Evolutionary conservation across 2,888 invertebrate species (phyloP), one percentile per base, ranked within the genome.

Genomic region (Brachypterus glaber): DNA sequence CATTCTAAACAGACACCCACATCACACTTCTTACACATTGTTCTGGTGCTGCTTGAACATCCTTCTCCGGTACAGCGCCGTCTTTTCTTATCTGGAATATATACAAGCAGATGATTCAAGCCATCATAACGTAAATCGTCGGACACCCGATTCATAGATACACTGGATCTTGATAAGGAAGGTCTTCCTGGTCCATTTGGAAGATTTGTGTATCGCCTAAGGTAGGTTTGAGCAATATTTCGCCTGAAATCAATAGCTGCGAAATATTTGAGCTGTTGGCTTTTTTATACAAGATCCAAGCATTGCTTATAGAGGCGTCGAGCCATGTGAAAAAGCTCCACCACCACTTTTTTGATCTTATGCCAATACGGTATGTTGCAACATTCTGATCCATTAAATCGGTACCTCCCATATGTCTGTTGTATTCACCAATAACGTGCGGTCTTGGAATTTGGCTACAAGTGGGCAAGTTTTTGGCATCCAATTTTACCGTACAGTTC

Each of bases 181-280:
- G 40, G 38, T 29, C 32, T 32, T 29, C 40, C 46, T 33, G 34
- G 24, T 21, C 39, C 26, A 29, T 39, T 39, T 17, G 17, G 43
- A 35, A 18, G 46, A 29, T 37, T 49, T 48, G 40, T 47, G 45
- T 37, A 51, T 34, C 40, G 48, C 44, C 26, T 47, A 44, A 39
- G 33, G 8, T 30, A 38, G 8, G 33, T 26, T 35, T 46, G 33
- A 9, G 39, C 42, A 36, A 40, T 34, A n/a, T n/a, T n/a, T n/a
- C 36, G 35, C 40, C 44, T 41, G 17, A n/a, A n/a, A n/a, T n/a
- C n/a, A 39, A 41, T 17, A 27, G 30, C 2, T 36, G 18, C 33
- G 39, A 38, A 8, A 25, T 24, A 8, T 30, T 14, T 2, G 25
- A 11, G 16, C 13, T 2, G 13, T 24, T 12, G 4, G 11, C 25